A percentile compares a stretch with the other conserved stretches of the same genome.
Evolutionary conservation across 2,113 vertebrate species (phyloP).

Genomic region (Poicephalus meyeri): DNA sequence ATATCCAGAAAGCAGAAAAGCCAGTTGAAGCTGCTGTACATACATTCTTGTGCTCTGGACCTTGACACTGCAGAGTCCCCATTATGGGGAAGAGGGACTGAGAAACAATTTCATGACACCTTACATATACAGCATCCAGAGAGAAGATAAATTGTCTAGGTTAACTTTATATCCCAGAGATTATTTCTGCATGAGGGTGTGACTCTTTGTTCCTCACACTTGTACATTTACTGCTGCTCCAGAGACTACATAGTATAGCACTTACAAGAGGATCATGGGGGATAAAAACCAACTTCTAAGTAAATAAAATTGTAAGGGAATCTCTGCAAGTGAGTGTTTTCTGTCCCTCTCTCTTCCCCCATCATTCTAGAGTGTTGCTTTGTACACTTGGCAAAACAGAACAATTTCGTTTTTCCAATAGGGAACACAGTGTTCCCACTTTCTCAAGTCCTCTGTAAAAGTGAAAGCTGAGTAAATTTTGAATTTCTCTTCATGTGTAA

Average conservation of each 20-base stretch:
- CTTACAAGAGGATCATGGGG: background rate
- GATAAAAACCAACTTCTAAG: background rate
- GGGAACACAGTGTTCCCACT: background rate
- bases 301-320: background rate
- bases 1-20: background rate
- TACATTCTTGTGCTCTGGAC: background rate
- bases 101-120: background rate
- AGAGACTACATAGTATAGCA: background rate
- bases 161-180: background rate
- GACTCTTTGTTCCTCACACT: background rate
- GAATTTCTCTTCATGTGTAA: background rate
- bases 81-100: rapidly evolving
- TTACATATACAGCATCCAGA: background rate
- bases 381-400: background rate
- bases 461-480: background rate
- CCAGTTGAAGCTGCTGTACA: background rate
- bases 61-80: no score
- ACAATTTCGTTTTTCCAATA: background rate
- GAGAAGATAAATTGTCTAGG: background rate
- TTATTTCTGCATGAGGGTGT: background rate
- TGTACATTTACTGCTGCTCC: background rate
- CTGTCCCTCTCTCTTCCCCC: background rate
- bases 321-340: background rate
- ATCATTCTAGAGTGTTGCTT: background rate
- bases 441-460: background rate